Evolutionary conservation across 2,888 invertebrate genomes (phyloP), one percentile per base, ranked within the genome.

Genomic region (Apodemia mormo): DNA sequence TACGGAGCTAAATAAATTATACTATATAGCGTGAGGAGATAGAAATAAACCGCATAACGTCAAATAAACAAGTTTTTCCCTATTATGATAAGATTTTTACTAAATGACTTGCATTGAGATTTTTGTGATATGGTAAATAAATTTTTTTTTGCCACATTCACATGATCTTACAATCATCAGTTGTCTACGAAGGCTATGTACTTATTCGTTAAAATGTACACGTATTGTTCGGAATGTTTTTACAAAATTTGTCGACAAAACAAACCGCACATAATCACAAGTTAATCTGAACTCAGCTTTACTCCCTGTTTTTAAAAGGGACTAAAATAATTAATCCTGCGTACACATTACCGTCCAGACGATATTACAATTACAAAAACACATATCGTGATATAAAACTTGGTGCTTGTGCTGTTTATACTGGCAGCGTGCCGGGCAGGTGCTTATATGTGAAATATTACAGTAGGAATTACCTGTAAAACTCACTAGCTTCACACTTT

Each of bases 351-450:
- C 93, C 92, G 86, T 85, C 65, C 88, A 91, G 90, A 90, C 86
- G 88, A 86, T 81, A 83, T 86, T 87, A 92, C 92, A 85, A 87
- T 86, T 89, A 92, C 93, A 89, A 90, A 67, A 93, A 93, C 92
- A 93, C 90, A 89, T 89, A 91, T 89, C 85, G 90, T 92, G 90
- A 90, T 90, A 89, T 85, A 92, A 93, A 92, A 93, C 83, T 89
- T 90, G 89, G 93, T 93, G 93, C 93, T 89, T 89, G 93, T 93
- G 93, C 93, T 90, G 85, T 84, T 84, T 86, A 86, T 92, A 93
- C 93, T 93, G 93, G 93, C 93, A 83, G 93, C 93, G 93, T 93
- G 93, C 92, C 93, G 92, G 91, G 92, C 92, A 92, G 87, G 93
- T 93, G 93, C 93, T 88, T 80, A 86, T 91, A 91, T 88, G 90